These are phyloP conservation scores for Punctoribates punctum DNA, from an alignment of 2,888 invertebrate species.

Conservation along the genomic window DNA sequence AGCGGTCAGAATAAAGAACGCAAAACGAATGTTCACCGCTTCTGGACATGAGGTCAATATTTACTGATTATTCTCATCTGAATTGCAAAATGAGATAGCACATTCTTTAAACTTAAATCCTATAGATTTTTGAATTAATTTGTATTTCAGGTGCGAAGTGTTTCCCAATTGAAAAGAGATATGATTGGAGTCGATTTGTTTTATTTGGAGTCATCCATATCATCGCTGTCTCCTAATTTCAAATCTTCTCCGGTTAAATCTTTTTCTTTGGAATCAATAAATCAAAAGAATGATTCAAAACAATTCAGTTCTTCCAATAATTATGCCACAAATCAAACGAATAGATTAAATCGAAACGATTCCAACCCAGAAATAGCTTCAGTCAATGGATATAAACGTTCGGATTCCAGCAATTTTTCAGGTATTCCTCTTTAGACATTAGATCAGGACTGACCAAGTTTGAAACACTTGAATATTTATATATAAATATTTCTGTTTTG, in stretches of 20 bases:
- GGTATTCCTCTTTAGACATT: neutral
- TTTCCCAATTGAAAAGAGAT: slow-evolving; percentile 86
- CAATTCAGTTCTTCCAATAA: slow-evolving; percentile 3
- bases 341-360: neutral
- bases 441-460: neutral
- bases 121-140: no score
- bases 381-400: neutral
- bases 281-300: slow-evolving; percentile 9
- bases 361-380: neutral
- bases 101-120: no score
- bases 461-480: no score
- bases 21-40: slow-evolving; percentile 85
- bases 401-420: neutral
- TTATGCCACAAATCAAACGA: neutral
- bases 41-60: slow-evolving; percentile 80
- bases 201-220: slow-evolving; percentile 63
- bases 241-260: slow-evolving; percentile 17
- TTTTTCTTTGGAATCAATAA: slow-evolving; percentile 32
- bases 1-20: slow-evolving; percentile 84
- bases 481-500: no score
- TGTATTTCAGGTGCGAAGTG: slow-evolving; percentile 91
- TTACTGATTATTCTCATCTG: neutral
- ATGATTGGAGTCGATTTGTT: slow-evolving; percentile 88
- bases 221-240: neutral
- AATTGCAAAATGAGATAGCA: neutral